Evolutionary conservation across 1,140 invertebrate genomes (phyloP), one percentile per base, ranked within the genome.

Genomic region (Eriocheir sinensis): DNA sequence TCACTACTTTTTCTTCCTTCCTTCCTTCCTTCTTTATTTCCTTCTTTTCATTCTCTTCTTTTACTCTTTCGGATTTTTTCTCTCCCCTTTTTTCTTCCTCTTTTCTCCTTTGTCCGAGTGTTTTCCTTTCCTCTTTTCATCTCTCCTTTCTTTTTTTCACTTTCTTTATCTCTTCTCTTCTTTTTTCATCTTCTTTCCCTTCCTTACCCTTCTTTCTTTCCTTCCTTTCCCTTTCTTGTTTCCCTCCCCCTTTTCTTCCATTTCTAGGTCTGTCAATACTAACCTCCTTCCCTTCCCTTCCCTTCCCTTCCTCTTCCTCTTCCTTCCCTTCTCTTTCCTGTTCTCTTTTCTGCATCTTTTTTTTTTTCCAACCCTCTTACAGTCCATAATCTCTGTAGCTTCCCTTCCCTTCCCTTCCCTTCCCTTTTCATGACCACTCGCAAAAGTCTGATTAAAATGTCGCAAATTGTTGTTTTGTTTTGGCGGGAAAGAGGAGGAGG

Each of bases 391-490:
- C n/a, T n/a, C n/a, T n/a, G n/a, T n/a, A n/a, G n/a, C n/a, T n/a
- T n/a, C n/a, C n/a, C n/a, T n/a, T n/a, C n/a, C n/a, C n/a, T n/a
- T n/a, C n/a, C n/a, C n/a, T n/a, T n/a, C n/a, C n/a, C n/a, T n/a
- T n/a, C n/a, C n/a, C n/a, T n/a, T n/a, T n/a, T 30, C 89, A 36
- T 60, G 48, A 44, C 60, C 72, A 90, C 48, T 72, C 41, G 27
- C 36, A 60, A 86, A 72, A 48, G 89, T n/a, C 53, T 90, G 89
- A 90, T 90, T 90, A 90, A 90, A 89, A 90, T 72, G 89, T 72
- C 89, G 89, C 48, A 32, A 21, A 36, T 27, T 27, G 48, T 90
- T 90, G 89, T 90, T 90, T 90, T 90, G 89, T 30, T 8, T 32
- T 44, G 88, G 0, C 86, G 21, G 27, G 38, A n/a, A n/a, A n/a